Evolutionary conservation across 2,797 vertebrate species (phyloP), one percentile per base, ranked within the genome.

Genomic region (Anguilla obscura): DNA sequence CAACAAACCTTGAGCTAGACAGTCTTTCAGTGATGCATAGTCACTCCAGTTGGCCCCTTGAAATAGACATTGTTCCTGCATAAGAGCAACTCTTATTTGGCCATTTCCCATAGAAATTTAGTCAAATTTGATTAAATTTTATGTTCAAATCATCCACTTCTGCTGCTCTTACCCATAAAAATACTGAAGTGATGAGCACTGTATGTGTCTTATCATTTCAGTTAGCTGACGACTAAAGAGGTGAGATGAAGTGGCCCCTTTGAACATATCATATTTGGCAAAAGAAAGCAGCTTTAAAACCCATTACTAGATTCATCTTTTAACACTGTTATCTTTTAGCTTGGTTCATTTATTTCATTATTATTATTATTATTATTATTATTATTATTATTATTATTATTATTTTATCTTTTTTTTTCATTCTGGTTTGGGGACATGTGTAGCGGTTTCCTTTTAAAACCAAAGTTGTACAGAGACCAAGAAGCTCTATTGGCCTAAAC

Each of bases 301-400:
- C 50, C 69, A 87, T 87, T 79, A 79, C 52, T 87, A 36, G 10
- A 79, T 74, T 74, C 86, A 33, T 30, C 9, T 76, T 36, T 76
- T 10, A 76, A 33, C 71, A 21, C 16, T 58, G 1, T 58, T 18
- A 58, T 45, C 74, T 69, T 80, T 27, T 21, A 86, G 69, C 86
- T 86, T 79, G n/a, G 50, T 86, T 76, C 48, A 76, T 87, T 87
- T 87, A 36, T 60, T 87, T 87, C 36, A 87, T 54, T 40, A 80
- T 87, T 71, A 58, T 40, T 50, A n/a, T 14, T 87, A 82, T 82
- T 9, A 74, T 87, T 82, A 36, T 36, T 74, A 76, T 14, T 10
- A 36, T 79, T 40, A 16, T 40, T 24, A 33, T 33, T 71, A 74
- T 12, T 9, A 33, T 79, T 40, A 16, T 14, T 10, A 36, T 79